These are phyloP conservation scores for Danio tinwini DNA, from an alignment of 2,797 vertebrate species.

Conservation along the genomic window DNA sequence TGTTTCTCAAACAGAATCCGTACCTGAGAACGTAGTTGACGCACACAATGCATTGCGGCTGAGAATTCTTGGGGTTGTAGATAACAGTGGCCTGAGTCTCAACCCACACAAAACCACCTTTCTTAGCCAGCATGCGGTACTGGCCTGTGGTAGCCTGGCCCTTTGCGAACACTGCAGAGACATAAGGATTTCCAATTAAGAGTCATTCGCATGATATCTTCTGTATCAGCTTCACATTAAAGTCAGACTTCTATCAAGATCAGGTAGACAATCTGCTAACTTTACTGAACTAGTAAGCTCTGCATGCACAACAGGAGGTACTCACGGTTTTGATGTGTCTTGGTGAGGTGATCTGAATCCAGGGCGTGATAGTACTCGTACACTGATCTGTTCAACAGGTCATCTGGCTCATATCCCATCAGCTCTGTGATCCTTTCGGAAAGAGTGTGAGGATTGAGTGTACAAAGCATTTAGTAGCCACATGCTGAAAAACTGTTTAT, in stretches of 20 bases:
- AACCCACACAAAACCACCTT: slow-evolving; percentile 97
- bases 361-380: slow-evolving; percentile 98
- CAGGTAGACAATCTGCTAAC: neutral
- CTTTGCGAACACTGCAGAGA: slow-evolving; percentile 91
- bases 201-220: neutral
- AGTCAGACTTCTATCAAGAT: slow-evolving; percentile 1
- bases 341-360: slow-evolving; percentile 98
- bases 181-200: neutral
- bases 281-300: neutral
- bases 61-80: slow-evolving; percentile 98
- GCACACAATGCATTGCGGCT: slow-evolving; percentile 98
- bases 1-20: slow-evolving; percentile 8
- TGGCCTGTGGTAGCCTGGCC: slow-evolving; percentile 97
- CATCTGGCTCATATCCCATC: slow-evolving; percentile 95
- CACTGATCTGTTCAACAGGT: slow-evolving; percentile 93
- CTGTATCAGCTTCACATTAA: neutral
- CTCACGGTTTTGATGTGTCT: slow-evolving; percentile 97
- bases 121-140: slow-evolving; percentile 97
- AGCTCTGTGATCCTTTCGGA: slow-evolving; percentile 92
- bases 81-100: slow-evolving; percentile 99
- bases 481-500: neutral
- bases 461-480: neutral
- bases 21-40: slow-evolving; percentile 99
- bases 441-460: neutral
- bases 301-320: neutral